These are phyloP conservation scores for Leistus spinibarbis DNA, from an alignment of 2,888 invertebrate species.

Conservation along the genomic window DNA sequence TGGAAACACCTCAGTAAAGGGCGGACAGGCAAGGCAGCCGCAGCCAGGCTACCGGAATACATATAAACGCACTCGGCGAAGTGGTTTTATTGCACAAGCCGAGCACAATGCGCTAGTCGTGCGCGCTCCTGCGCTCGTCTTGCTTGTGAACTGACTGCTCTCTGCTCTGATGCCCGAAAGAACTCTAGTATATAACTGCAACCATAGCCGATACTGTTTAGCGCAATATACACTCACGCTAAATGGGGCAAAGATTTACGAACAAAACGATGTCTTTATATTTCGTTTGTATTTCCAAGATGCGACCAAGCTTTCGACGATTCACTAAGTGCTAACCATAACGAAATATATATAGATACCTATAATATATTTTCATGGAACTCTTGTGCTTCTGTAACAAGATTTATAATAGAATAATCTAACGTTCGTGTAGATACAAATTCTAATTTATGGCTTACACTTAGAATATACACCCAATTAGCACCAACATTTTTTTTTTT, in stretches of 20 bases:
- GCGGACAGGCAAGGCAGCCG: slow-evolving; percentile 22
- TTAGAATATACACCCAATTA: no score
- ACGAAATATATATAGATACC: neutral
- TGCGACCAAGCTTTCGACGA: neutral
- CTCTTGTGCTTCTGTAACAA: no score
- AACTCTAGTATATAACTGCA: neutral
- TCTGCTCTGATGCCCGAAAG: neutral
- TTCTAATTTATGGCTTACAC: no score
- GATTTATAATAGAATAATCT: no score
- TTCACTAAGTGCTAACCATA: neutral
- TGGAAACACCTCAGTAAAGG: slow-evolving; percentile 30
- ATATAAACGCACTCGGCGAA: slow-evolving; percentile 33
- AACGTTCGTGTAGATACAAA: no score
- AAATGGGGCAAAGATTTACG: neutral
- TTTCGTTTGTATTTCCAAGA: neutral
- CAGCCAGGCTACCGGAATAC: slow-evolving; percentile 25
- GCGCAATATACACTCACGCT: neutral
- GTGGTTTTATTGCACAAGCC: slow-evolving; percentile 24
- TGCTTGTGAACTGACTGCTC: neutral
- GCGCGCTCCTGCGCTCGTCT: neutral
- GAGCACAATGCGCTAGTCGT: slow-evolving; percentile 8
- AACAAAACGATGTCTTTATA: neutral
- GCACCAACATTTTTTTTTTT: no score
- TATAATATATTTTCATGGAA: neutral
- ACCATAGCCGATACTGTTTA: neutral